Evolutionary conservation across 2,888 invertebrate genomes (phyloP).

Genomic region (Anoplius nigerrimus): DNA sequence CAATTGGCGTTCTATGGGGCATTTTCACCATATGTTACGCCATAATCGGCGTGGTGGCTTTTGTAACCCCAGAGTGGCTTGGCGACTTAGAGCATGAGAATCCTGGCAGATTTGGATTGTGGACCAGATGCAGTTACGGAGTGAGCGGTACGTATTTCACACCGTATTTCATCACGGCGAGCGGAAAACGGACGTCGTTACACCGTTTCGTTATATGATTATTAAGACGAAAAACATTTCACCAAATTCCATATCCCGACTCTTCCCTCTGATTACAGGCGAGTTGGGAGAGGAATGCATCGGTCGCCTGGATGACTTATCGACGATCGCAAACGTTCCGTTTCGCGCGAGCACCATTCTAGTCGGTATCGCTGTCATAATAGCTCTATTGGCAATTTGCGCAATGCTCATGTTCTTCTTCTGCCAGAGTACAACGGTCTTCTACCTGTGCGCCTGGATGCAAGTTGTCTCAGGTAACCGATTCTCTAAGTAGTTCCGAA

Average conservation of each 20-base stretch:
- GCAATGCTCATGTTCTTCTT: constrained; percentile 95
- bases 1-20: constrained; percentile 97
- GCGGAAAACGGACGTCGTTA: not conserved
- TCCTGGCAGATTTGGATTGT: constrained; percentile 94
- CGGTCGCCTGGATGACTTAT: constrained; percentile 89
- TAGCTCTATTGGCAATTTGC: constrained; percentile 91
- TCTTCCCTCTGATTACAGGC: constrained; percentile 73
- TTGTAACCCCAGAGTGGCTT: constrained; percentile 96
- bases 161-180: not conserved
- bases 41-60: constrained; percentile 95
- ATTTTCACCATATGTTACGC: constrained; percentile 98
- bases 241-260: not conserved
- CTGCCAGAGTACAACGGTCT: constrained; percentile 93
- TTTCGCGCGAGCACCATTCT: constrained; percentile 92
- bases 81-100: constrained; percentile 90
- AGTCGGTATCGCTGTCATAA: constrained; percentile 89
- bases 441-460: constrained; percentile 95
- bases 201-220: not conserved
- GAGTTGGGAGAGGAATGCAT: constrained; percentile 88
- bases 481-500: not conserved
- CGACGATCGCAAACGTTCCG: constrained; percentile 88
- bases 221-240: not conserved
- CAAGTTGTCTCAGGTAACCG: constrained; percentile 93
- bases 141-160: constrained; percentile 62
- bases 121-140: constrained; percentile 87